These are phyloP conservation scores for Scatophagus argus DNA, from an alignment of 2,113 vertebrate species.

Conservation along the genomic window DNA sequence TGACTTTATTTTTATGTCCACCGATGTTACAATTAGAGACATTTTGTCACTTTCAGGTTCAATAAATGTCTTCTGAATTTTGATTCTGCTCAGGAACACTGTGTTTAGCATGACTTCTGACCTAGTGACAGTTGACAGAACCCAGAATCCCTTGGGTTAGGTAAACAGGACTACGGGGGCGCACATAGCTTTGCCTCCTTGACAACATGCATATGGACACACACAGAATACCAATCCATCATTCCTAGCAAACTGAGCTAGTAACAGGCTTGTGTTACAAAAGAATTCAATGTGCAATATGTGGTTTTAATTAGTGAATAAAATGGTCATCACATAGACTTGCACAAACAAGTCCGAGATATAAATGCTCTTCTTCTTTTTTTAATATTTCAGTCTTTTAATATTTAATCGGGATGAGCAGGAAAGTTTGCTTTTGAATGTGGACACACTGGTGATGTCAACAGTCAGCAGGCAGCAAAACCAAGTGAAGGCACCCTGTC, in stretches of 20 bases:
- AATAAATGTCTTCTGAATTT: not conserved
- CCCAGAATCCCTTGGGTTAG: constrained; percentile 60
- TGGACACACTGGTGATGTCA: too few species aligned
- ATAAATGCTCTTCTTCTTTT: not conserved
- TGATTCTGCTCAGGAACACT: not conserved
- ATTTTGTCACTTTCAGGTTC: not conserved
- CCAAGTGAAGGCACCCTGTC: too few species aligned
- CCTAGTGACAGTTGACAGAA: constrained; percentile 54
- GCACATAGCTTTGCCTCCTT: constrained; percentile 51
- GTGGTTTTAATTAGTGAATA: not conserved
- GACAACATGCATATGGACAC: constrained; percentile 45
- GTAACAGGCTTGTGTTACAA: not conserved
- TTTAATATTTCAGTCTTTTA: not conserved
- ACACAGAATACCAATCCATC: constrained; percentile 34
- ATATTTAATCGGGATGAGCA: too few species aligned
- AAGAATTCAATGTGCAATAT: not conserved
- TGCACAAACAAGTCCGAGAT: too few species aligned
- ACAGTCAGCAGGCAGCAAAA: too few species aligned
- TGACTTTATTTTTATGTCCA: not conserved
- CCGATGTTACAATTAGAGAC: not conserved
- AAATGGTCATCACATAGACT: too few species aligned
- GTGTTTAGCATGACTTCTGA: constrained; percentile 46
- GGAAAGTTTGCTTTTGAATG: too few species aligned
- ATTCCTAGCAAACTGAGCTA: not conserved
- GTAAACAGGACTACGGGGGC: constrained; percentile 49